Base-by-base conservation (phyloP, 2,888 invertebrate species). In the Melanophora roralis region DNA sequence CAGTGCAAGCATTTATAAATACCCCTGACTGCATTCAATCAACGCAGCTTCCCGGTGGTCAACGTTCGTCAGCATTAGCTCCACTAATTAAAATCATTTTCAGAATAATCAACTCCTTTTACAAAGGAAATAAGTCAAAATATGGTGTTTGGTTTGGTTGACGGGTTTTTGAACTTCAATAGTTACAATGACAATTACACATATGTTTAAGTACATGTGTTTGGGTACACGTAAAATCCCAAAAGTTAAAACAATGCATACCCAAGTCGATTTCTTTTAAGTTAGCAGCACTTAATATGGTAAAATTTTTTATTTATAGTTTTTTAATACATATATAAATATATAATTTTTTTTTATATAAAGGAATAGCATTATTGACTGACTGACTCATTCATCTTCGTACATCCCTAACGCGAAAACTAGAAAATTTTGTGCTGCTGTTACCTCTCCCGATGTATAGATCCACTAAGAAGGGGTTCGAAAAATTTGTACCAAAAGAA, bases 81-180 rank as follows among this genome's bases (percentile, higher is more conserved):
- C 40, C 76, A 65, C 72, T 76, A 73, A 80, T 80, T 80, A 76
- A 80, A 80, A 76, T 76, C 68, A 76, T 73, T 80, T 76, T 64
- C 27, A 19, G 64, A 76, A 68, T 73, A 72, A 72, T 68, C 49
- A 80, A 45, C 62, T n/a, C n/a, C n/a, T 38, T 76, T 68, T 7
- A 9, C 62, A 43, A 64, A 57, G 21, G 55, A 2, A 23, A 21
- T 6, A 7, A 43, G 9, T 8, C 7, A 43, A 5, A 62, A 14
- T 36, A 7, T 0, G 14, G 0, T 14, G n/a, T 2, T 3, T 12
- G 53, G 7, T 11, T n/a, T n/a, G 8, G 16, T 12, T 62, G 72
- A 72, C 53, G 32, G 11, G 9, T n/a, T 11, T 8, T 40, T 16
- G 19, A 9, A 12, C 59, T 59, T 16, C 47, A 23, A 27, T 27